Evolutionary conservation across 2,797 vertebrate genomes (phyloP).

Genomic region (Cichlasoma orientale): DNA sequence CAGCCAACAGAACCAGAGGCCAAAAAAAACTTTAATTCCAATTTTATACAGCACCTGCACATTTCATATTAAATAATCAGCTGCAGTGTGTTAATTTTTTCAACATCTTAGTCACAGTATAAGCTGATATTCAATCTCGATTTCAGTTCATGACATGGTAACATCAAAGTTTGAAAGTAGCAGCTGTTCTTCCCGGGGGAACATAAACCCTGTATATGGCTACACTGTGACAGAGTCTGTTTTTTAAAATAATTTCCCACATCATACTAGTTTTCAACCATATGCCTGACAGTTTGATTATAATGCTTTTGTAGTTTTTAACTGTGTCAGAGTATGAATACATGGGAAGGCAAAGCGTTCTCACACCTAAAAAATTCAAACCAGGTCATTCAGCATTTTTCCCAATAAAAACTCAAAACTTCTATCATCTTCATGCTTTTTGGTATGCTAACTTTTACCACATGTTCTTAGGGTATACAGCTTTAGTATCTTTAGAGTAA

Average conservation of each 20-base stretch:
- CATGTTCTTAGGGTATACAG: background rate
- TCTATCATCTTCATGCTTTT: background rate
- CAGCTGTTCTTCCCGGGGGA: background rate
- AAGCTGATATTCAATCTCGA: too few species aligned
- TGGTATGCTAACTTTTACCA: background rate
- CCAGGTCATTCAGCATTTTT: background rate
- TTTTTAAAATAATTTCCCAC: background rate
- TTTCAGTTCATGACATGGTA: too few species aligned
- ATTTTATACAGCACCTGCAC: background rate
- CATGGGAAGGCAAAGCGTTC: background rate
- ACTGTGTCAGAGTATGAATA: background rate
- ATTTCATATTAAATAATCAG: background rate
- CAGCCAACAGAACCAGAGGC: too few species aligned
- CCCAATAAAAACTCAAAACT: background rate
- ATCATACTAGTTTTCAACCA: background rate
- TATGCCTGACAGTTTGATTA: background rate
- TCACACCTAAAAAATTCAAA: background rate
- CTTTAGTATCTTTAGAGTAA: background rate
- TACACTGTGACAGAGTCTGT: background rate
- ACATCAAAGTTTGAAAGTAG: background rate
- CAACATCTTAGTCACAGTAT: too few species aligned
- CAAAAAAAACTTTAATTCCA: background rate
- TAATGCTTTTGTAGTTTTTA: background rate
- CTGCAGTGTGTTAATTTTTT: background rate
- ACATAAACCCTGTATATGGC: accelerated